phyloP scores from a whole-genome alignment of 2,113 vertebrate genomes.

The Daphoenositta chrysoptera region DNA sequence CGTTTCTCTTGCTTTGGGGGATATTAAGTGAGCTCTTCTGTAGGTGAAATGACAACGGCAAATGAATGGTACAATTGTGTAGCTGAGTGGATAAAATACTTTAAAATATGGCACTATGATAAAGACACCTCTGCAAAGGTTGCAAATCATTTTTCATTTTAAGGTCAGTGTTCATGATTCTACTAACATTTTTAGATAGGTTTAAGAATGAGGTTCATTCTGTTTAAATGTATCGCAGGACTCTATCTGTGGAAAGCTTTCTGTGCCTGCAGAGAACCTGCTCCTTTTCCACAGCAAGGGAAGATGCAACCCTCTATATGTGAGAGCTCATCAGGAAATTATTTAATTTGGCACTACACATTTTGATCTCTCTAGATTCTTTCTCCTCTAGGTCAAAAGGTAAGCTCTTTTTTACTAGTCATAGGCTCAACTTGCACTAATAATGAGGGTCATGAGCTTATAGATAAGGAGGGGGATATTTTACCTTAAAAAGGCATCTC shows the following conservation, averaged over 20 bases:
- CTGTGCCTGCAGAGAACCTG: not conserved
- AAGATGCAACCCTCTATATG: not conserved
- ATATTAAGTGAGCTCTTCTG: slow-evolving; percentile 33
- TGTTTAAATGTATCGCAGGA: not conserved
- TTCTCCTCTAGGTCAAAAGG: not conserved
- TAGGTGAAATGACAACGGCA: slow-evolving; percentile 39
- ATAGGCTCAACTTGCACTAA: not conserved
- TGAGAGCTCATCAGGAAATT: not conserved
- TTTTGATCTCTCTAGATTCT: not conserved
- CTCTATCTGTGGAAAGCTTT: not conserved
- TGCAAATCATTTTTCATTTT: slow-evolving; percentile 58
- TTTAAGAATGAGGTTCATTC: slow-evolving; percentile 30
- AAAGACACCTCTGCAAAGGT: slow-evolving; percentile 51
- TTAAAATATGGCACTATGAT: slow-evolving; percentile 27
- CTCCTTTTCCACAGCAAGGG: not conserved
- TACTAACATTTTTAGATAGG: slow-evolving; percentile 46
- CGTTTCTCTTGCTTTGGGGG: slow-evolving; percentile 44
- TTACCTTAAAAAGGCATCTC: not conserved
- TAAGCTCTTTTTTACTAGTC: not conserved
- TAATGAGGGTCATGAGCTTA: not conserved
- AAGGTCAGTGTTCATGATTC: slow-evolving; percentile 53
- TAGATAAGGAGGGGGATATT: not conserved
- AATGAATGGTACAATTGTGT: slow-evolving; percentile 44
- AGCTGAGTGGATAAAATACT: slow-evolving; percentile 52
- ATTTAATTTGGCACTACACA: not conserved